Conservation (phyloP, 2,113 vertebrate species). For the Tragelaphus imberbis region DNA sequence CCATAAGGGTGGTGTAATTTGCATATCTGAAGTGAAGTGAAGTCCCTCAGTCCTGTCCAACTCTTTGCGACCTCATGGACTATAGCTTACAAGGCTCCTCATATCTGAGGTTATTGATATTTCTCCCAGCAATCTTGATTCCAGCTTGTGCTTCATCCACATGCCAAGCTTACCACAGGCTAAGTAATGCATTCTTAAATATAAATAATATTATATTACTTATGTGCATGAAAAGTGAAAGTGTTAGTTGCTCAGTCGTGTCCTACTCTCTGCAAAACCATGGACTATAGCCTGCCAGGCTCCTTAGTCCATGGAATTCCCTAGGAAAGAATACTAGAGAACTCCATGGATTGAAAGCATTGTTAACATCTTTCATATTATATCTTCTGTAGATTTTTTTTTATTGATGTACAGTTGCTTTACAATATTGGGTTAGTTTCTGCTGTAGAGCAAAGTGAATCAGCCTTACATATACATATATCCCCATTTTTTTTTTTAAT, state of each 20-base stretch:
- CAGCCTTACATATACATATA: neutral
- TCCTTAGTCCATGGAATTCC: neutral
- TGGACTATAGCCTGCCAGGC: neutral
- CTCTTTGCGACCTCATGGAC: too few relatives aligned
- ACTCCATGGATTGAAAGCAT: neutral
- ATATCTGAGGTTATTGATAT: neutral
- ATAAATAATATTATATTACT: neutral
- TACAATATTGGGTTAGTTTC: neutral
- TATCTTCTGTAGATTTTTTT: neutral
- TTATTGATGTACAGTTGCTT: neutral
- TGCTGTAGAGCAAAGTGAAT: neutral
- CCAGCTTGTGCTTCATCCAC: neutral
- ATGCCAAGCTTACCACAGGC: neutral
- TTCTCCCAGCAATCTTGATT: neutral
- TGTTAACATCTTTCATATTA: neutral
- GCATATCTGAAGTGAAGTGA: neutral
- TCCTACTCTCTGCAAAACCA: neutral
- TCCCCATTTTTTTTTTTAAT: fast-evolving
- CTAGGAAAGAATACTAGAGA: neutral
- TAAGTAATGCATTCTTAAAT: neutral
- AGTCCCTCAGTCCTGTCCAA: too few relatives aligned
- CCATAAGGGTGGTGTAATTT: neutral
- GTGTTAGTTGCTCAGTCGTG: neutral
- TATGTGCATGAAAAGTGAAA: neutral
- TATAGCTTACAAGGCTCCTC: too few relatives aligned